Base-by-base conservation (phyloP, 2,113 vertebrate species). In the Rhea americana region DNA sequence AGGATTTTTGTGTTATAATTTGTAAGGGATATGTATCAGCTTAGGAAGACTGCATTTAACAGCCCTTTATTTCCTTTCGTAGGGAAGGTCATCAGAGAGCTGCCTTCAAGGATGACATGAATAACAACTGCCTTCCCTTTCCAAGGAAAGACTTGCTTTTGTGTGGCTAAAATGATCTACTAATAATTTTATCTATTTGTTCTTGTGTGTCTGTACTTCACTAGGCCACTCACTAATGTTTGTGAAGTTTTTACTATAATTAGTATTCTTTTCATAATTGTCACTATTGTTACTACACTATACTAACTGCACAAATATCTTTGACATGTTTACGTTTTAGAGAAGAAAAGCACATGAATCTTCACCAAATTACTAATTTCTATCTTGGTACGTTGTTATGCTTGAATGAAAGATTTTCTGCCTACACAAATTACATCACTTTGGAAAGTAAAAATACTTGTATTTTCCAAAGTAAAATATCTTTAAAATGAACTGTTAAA, bases 291-390 rank as follows among this genome's bases (percentile, higher is more conserved):
- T 95, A 70, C 35, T 72, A 55, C 39, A 48, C 37, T 93, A 6
- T 89, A 72, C 74, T 86, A 88, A 83, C 55, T 91, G 24, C 45
- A 92, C 43, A 87, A 75, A 59, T 61, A 24, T 39, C 93, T 82
- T 83, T 89, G 70, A 85, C 50, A 83, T 95, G 84, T 96, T 97
- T 97, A 96, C 93, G 93, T 95, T 97, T 96, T 86, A 90, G 76
- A 74, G 85, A 97, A 65, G 5, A 89, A 82, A 93, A 96, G 30
- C 17, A 59, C 15, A 47, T 81, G 32, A 61, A 41, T 78, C 94
- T 90, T 79, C 95, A 90, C 71, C 47, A 71, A 79, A 91, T 93
- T 68, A 78, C 48, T 51, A 70, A 85, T 4, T 91, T 51, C 15
- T 37, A 3, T 61, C 77, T 95, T 96, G 56, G 85, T 82, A 92